phyloP scores from a whole-genome alignment of 2,797 vertebrate genomes.

The Scyliorhinus canicula region DNA sequence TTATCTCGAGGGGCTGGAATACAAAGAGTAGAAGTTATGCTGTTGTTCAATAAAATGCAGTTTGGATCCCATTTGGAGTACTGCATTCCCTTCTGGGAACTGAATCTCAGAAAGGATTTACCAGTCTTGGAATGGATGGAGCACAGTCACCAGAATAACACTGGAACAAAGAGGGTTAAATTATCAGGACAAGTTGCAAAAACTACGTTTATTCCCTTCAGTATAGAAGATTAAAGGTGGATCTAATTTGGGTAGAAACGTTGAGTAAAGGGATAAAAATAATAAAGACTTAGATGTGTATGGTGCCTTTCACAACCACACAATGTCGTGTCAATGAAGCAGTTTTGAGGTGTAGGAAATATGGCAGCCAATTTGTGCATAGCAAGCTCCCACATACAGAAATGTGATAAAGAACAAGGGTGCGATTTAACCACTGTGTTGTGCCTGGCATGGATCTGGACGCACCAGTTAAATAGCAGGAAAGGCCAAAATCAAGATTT shows the following conservation, averaged over 20 bases:
- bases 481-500: too few species aligned
- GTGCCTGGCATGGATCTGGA: too few species aligned
- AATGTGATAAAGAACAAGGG: too few species aligned
- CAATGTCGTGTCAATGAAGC: background rate
- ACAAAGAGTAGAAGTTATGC: too few species aligned
- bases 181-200: background rate
- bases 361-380: background rate
- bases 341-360: background rate
- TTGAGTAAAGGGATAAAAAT: background rate
- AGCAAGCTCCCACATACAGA: background rate
- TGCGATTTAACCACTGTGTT: too few species aligned
- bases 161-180: background rate
- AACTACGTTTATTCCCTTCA: background rate
- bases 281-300: background rate
- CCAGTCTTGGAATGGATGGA: background rate
- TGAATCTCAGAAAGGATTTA: background rate
- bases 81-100: background rate
- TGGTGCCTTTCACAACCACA: background rate
- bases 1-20: background rate
- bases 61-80: background rate
- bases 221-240: background rate
- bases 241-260: background rate
- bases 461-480: too few species aligned
- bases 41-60: background rate
- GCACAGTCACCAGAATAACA: background rate